Base-by-base conservation (phyloP, 2,113 vertebrate genomes). In the Sebastes fasciatus region DNA sequence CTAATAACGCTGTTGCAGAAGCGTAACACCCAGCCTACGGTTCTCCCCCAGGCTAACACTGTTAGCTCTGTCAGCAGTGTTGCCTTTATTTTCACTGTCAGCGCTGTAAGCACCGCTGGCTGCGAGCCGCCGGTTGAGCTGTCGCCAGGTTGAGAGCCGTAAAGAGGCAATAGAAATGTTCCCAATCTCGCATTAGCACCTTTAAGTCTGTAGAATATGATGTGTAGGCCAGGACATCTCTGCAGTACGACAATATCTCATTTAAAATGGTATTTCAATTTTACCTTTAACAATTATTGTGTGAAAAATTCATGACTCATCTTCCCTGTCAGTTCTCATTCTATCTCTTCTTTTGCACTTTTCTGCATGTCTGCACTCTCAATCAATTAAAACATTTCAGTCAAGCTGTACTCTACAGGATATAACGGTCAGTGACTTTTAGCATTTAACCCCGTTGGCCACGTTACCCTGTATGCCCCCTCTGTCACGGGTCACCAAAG, bases 361-460 rank as follows among this genome's bases (percentile, higher is more conserved):
- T 14, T 57, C 58, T 87, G 42, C 21, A 45, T 10, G 17, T 60
- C 21, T 40, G 26, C 45, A 17, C 19, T 80, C 54, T 57, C 16
- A 57, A 12, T 68, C 52, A 66, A 49, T 65, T 16, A 58, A 43
- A 73, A 58, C 23, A 55, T 48, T 26, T 73, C 52, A 69, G 49
- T 74, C 51, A 17, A 34, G 26, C 74, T 62, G 26, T 40, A 62
- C 49, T 74, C 62, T 76, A 55, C 48, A 70, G 72, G 58, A 75
- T 77, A 73, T 68, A 69, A 46, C 19, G 19, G 71, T 70, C 72
- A 66, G 2, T 66, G 51, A 19, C 66, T 84, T 68, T 85, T 75
- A 60, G 67, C 68, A 10, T 88, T 87, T 85, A 57, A 73, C 68
- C 83, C 45, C 8, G 21, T 83, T 86, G 84, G 77, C 85, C 58